Base-by-base conservation (phyloP, 1,140 invertebrate species). In the Cylas formicarius region DNA sequence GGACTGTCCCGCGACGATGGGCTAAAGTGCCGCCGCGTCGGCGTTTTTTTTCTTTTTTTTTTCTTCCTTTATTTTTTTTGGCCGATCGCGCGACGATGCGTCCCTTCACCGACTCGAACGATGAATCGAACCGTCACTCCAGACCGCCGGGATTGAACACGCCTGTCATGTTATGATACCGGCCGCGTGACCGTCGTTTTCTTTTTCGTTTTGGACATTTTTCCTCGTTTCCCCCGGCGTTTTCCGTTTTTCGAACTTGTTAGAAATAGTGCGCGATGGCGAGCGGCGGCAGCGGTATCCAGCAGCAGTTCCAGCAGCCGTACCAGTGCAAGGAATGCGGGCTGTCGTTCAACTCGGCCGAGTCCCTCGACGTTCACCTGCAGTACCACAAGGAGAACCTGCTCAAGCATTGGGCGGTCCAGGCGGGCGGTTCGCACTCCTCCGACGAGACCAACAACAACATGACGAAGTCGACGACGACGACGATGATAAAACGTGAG, bases 371-470 rank as follows among this genome's bases (percentile, higher is more conserved):
- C 52, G 83, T 86, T 40, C 83, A 88, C 68, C 67, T 85, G 47
- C 77, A 78, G 48, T 86, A 87, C 58, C 83, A 87, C 52, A 82
- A 84, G 56, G 80, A 83, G 55, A 84, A 82, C 53, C 66, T 85
- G 39, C 66, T 84, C 44, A 80, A 72, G 53, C 82, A 83, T 64
- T 86, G 83, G 83, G 75, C 76, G n/a, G 74, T 64, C n/a, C 75
- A 80, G 58, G 65, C 67, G 11, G 56, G 69, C 23, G 26, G 34
- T 13, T 41, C 47, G 8, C 34, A 53, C 16, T 44, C 37, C 3
- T 8, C 7, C 6, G 76, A 78, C 47, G 68, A 72, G 41, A 77
- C 77, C 35, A 83, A 81, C 62, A 82, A 81, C 61, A 81, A 79
- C 57, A 75, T 75, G 45, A 72, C 70, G 19, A 78, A 76, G 64